A percentile compares a stretch with the other conserved stretches of the same genome.
Conservation (phyloP, 1,140 invertebrate genomes). For the Latrodectus geometricus region DNA sequence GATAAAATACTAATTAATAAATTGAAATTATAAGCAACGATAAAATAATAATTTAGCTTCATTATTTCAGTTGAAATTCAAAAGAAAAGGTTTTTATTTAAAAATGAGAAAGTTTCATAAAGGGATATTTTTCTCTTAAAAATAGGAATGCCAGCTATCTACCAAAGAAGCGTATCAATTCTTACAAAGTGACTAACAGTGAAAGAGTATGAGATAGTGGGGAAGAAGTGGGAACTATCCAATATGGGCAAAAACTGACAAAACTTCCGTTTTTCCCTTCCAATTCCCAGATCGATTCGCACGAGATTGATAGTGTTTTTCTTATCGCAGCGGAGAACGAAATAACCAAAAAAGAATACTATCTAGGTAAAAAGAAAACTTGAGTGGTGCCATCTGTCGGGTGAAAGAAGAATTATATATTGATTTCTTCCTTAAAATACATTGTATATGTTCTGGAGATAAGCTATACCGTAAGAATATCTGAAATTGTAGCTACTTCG, state of each 20-base stretch:
- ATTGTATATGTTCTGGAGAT: too few species aligned
- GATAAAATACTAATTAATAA: too few species aligned
- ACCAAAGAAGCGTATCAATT: too few species aligned
- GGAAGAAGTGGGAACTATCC: neutral
- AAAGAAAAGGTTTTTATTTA: too few species aligned
- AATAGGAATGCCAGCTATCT: too few species aligned
- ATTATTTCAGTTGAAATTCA: too few species aligned
- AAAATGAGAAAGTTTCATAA: too few species aligned
- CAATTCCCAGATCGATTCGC: slow-evolving; percentile 55
- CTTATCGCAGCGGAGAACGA: slow-evolving; percentile 13
- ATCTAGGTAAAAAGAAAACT: neutral
- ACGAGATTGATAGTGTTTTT: slow-evolving; percentile 59
- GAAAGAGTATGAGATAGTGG: neutral
- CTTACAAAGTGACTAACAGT: neutral
- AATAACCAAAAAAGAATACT: neutral
- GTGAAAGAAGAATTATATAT: neutral
- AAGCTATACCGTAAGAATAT: too few species aligned
- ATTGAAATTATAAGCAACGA: too few species aligned
- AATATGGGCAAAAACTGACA: slow-evolving; percentile 51
- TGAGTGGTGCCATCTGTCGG: slow-evolving; percentile 35
- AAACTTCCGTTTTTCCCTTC: slow-evolving; percentile 58
- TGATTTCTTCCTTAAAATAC: neutral
- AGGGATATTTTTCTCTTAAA: too few species aligned
- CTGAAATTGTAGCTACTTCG: too few species aligned
- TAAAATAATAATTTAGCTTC: too few species aligned